These are phyloP conservation scores for Caenorhabditis sp. DNA, from an alignment of 2,888 invertebrate species.

Conservation along the genomic window DNA sequence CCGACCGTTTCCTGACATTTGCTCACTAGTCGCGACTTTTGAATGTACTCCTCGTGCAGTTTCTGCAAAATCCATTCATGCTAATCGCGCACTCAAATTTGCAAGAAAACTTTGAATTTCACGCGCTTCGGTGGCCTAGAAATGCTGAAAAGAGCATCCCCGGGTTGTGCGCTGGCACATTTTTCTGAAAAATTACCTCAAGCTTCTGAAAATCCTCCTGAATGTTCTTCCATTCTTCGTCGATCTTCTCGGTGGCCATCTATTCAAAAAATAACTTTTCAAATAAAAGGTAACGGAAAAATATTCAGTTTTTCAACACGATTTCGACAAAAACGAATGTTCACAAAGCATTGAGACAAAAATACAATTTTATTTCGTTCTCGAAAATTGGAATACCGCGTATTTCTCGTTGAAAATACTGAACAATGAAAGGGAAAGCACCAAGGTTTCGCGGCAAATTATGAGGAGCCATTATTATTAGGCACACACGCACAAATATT, in stretches of 20 bases:
- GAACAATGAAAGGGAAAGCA: constrained; percentile 2
- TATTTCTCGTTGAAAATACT: background rate
- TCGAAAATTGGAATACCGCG: no score
- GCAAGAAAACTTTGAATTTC: no score
- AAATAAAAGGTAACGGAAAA: no score
- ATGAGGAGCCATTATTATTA: no score
- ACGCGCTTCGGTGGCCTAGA: no score
- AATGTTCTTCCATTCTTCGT: constrained; percentile 58
- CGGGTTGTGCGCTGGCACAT: no score
- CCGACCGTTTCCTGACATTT: constrained; percentile 84
- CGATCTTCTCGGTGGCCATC: constrained; percentile 28
- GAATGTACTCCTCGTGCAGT: constrained; percentile 79
- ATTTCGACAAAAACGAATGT: constrained; percentile 1
- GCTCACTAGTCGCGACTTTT: constrained; percentile 79
- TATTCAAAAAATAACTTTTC: background rate
- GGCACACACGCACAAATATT: no score
- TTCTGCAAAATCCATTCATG: constrained; percentile 51
- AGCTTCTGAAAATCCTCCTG: constrained; percentile 62
- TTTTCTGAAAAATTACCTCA: constrained; percentile 55
- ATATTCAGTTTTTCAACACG: no score
- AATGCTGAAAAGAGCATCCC: no score
- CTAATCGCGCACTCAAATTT: no score
- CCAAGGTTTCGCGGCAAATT: constrained; percentile 2
- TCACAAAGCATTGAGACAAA: background rate
- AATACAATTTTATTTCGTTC: no score